Evolutionary conservation across 2,888 invertebrate species (phyloP).

Genomic region (Himalopsyche kuldschensis): DNA sequence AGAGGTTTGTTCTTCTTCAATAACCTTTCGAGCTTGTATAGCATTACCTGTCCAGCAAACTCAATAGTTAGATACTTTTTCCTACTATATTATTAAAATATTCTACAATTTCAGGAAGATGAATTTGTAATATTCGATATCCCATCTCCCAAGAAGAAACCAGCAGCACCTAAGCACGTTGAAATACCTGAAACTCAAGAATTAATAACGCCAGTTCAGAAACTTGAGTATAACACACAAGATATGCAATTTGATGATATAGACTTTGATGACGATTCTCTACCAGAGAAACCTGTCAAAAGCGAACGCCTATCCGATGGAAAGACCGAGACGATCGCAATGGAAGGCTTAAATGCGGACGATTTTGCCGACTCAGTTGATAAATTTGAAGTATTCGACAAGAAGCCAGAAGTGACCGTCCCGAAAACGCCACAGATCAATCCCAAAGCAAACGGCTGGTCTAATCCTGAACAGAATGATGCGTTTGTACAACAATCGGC

Average conservation of each 20-base stretch:
- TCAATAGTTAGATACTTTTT: too few species aligned
- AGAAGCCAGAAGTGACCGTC: background rate
- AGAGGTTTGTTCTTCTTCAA: background rate
- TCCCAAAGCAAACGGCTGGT: slow-evolving; percentile 46
- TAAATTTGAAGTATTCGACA: slow-evolving; percentile 55
- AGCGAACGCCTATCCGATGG: slow-evolving; percentile 32
- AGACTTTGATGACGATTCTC: slow-evolving; percentile 52
- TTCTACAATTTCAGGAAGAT: slow-evolving; percentile 13
- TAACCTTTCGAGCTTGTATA: background rate
- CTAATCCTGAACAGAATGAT: slow-evolving; percentile 2
- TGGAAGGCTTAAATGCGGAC: slow-evolving; percentile 45
- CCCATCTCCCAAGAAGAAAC: slow-evolving; percentile 27
- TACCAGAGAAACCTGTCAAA: slow-evolving; percentile 27
- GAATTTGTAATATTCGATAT: slow-evolving; percentile 21
- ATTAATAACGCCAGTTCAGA: slow-evolving; percentile 44
- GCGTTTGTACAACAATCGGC: background rate
- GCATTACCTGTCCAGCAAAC: background rate
- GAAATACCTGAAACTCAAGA: slow-evolving; percentile 8
- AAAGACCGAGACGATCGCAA: slow-evolving; percentile 28
- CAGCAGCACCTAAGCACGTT: slow-evolving; percentile 39
- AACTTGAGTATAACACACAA: slow-evolving; percentile 55
- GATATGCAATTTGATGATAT: slow-evolving; percentile 52
- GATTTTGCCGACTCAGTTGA: slow-evolving; percentile 51
- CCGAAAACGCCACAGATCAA: background rate
- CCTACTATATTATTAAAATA: too few species aligned